phyloP scores from a whole-genome alignment of 2,113 vertebrate genomes.

The Ellobius talpinus region DNA sequence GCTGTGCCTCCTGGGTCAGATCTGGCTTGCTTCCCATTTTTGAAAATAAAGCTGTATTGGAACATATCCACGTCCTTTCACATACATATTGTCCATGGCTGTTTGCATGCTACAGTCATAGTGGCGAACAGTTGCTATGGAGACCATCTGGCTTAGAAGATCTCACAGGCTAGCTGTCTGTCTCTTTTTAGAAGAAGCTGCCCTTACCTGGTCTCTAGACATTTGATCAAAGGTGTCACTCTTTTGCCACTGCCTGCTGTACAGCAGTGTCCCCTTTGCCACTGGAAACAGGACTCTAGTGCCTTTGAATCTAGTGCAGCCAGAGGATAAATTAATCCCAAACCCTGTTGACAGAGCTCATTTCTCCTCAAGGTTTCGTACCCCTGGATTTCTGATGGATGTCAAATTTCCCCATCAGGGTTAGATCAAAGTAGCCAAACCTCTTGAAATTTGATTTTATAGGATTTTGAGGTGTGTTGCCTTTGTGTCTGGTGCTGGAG shows the following conservation, averaged over 20 bases:
- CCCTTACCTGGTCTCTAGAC: not conserved
- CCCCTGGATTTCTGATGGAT: not conserved
- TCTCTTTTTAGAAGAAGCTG: slow-evolving; percentile 24
- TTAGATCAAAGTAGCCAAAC: not conserved
- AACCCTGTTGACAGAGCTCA: not conserved
- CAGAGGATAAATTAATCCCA: not conserved
- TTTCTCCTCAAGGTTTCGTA: not conserved
- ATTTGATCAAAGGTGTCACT: slow-evolving; percentile 5
- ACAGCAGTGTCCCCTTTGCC: not conserved
- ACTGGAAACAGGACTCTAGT: not conserved
- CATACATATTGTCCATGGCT: not conserved
- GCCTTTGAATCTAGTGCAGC: not conserved
- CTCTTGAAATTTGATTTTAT: not conserved
- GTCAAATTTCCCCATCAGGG: not conserved
- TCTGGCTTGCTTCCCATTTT: slow-evolving; percentile 1
- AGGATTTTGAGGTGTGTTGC: not conserved
- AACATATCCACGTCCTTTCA: not conserved
- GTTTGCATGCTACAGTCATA: not conserved
- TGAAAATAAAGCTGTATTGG: slow-evolving; percentile 57
- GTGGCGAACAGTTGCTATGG: not conserved
- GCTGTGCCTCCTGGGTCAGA: not conserved
- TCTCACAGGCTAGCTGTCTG: not conserved
- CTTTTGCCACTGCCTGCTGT: not conserved
- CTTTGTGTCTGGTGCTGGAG: not conserved
- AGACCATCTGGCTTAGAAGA: not conserved